These are phyloP conservation scores for Acridotheres tristis DNA, from an alignment of 2,797 vertebrate species.

Conservation along the genomic window DNA sequence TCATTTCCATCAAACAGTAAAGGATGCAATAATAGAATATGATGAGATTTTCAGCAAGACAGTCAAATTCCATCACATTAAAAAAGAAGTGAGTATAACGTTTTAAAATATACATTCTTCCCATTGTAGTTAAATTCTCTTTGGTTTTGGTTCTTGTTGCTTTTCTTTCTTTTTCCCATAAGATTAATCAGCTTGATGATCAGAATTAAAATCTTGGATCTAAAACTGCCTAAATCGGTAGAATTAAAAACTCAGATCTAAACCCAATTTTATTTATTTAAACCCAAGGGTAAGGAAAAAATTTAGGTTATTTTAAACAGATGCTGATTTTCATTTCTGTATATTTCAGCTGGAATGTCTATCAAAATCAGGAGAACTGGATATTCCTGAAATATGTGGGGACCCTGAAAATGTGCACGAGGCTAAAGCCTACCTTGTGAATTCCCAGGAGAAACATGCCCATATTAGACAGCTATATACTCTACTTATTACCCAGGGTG, in stretches of 20 bases:
- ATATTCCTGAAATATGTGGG: conserved; percentile 50
- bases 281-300: background rate
- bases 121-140: background rate
- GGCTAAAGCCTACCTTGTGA: conserved; percentile 67
- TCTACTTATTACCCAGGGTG: conserved; percentile 76
- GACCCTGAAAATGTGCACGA: conserved; percentile 45
- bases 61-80: conserved; percentile 82
- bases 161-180: background rate
- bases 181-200: background rate
- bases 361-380: conserved; percentile 67
- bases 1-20: conserved; percentile 79
- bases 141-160: background rate
- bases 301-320: background rate
- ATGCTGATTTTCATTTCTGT: background rate
- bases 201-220: background rate
- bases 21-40: conserved; percentile 79
- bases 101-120: background rate
- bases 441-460: conserved; percentile 73
- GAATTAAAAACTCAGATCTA: background rate
- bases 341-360: conserved; percentile 77
- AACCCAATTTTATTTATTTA: background rate
- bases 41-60: conserved; percentile 81
- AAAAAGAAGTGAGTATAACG: conserved; percentile 76
- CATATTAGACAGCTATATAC: conserved; percentile 78
- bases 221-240: background rate